Base-by-base conservation (phyloP, 2,113 vertebrate genomes). In the Pelobates fuscus region DNA sequence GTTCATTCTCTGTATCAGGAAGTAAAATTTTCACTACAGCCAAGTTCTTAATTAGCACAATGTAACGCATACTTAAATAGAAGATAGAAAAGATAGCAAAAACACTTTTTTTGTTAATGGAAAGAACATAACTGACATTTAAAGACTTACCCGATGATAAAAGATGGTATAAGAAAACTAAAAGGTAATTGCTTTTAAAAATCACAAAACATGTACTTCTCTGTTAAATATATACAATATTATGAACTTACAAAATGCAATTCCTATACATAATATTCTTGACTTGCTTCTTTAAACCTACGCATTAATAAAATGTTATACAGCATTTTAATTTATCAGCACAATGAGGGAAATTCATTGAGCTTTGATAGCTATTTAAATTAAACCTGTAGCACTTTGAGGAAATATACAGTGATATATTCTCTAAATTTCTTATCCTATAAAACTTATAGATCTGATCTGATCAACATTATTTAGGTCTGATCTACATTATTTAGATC, bases 1-100 rank as follows among this genome's bases (percentile, higher is more conserved):
- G 70, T 73, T 73, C 70, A 73, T 73, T 73, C 60, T 64, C 30
- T 65, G 60, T 73, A 73, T 73, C 70, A 73, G 60, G 49, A 20
- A 59, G 64, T 73, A 64, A 73, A 73, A 73, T 64, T 46, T 73
- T 49, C 62, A 55, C 70, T 73, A 65, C 54, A 73, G 55, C 27
- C 23, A 61, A 73, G 64, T 73, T 32, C 23, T 21, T 64, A 73
- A 73, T 73, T 73, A 73, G 70, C 37, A 73, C 46, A 73, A 32
- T 64, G 60, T 73, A 73, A 73, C 64, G 60, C 46, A 64, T 55
- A 64, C 70, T 64, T 64, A 65, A 73, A 55, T 41, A 55, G 10
- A 55, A 64, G 60, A 71, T 64, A 26, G 44, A 63, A 55, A 54
- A 58, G 26, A n/a, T 43, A 73, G 55, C 41, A 64, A 65, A 73